Conservation (phyloP, 2,113 vertebrate genomes). For the Gallinago paraguaiae region DNA sequence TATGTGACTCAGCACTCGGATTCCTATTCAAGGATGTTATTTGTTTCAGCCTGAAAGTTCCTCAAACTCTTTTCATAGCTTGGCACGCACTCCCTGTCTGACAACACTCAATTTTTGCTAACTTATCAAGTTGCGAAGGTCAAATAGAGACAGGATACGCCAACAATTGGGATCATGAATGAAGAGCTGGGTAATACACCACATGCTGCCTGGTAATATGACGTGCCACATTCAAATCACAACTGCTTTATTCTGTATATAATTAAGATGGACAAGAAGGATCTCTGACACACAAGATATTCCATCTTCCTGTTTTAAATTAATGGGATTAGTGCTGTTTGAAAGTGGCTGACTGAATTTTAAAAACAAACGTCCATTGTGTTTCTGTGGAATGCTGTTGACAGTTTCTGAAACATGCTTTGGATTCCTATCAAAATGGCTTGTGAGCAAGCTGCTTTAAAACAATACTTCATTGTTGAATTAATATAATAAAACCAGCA, state of each 20-base stretch:
- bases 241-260: slow-evolving; percentile 45
- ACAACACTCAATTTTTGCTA: slow-evolving; percentile 8
- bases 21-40: neutral
- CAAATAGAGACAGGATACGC: neutral
- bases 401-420: slow-evolving; percentile 81
- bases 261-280: slow-evolving; percentile 44
- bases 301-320: slow-evolving; percentile 55
- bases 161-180: neutral
- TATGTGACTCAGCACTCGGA: neutral
- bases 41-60: neutral
- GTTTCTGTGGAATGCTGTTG: slow-evolving; percentile 77
- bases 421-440: slow-evolving; percentile 79
- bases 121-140: neutral
- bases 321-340: slow-evolving; percentile 65
- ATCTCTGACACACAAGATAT: slow-evolving; percentile 19
- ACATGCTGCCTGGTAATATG: neutral
- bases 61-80: neutral
- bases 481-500: slow-evolving; percentile 71
- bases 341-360: slow-evolving; percentile 59
- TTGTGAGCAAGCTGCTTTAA: slow-evolving; percentile 76
- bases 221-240: slow-evolving; percentile 8
- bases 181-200: neutral
- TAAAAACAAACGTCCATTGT: slow-evolving; percentile 75
- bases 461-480: slow-evolving; percentile 79
- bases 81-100: neutral